These are phyloP conservation scores for Torymus tubicola DNA, from an alignment of 2,888 invertebrate species.

Conservation along the genomic window DNA sequence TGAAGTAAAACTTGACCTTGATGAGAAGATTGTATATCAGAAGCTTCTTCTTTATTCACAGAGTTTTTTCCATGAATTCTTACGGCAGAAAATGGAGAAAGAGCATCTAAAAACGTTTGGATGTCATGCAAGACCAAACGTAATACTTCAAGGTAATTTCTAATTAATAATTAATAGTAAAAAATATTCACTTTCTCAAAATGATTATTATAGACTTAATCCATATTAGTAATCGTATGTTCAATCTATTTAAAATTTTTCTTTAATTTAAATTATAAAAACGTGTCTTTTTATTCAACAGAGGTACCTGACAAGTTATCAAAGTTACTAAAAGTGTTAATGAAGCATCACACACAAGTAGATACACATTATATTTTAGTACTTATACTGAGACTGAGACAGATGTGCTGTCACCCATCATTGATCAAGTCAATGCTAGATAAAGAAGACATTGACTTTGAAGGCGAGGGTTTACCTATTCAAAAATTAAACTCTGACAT, in stretches of 20 bases:
- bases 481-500: background rate
- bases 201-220: background rate
- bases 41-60: conserved; percentile 43
- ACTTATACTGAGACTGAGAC: conserved; percentile 47
- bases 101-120: conserved; percentile 14
- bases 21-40: conserved; percentile 44
- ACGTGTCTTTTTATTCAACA: background rate
- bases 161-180: background rate
- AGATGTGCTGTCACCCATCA: conserved; percentile 54
- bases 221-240: background rate
- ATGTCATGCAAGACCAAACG: background rate
- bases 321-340: conserved; percentile 14
- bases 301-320: conserved; percentile 42
- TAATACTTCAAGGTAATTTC: conserved; percentile 24
- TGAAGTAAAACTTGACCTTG: conserved; percentile 24
- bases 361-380: conserved; percentile 35
- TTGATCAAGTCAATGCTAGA: conserved; percentile 44
- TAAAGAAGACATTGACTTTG: conserved; percentile 26
- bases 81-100: conserved; percentile 24
- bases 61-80: conserved; percentile 39
- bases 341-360: conserved; percentile 27
- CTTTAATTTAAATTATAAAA: no score
- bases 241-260: no score
- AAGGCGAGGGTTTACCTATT: background rate
- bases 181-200: background rate